Evolutionary conservation across 2,888 invertebrate genomes (phyloP), one percentile per base, ranked within the genome.

Genomic region (Pterostichus madidus): DNA sequence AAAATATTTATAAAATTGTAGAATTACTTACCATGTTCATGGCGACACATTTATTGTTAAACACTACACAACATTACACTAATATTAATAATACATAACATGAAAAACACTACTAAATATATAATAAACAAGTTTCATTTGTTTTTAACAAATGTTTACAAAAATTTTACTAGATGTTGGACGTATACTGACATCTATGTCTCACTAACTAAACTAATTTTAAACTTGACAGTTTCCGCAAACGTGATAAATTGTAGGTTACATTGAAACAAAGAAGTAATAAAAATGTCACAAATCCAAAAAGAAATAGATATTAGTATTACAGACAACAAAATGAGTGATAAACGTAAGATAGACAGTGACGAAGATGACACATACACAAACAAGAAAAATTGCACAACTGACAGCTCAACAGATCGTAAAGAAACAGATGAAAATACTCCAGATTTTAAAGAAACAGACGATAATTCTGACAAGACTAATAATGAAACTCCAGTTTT

Each of bases 401-500:
- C 10, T 4, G 53, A 24, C 17, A 24, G 10, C n/a, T 11, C 31
- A 31, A 11, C 10, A 17, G 53, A 53, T 15, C 53, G 8, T 13
- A 53, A 15, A 53, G 15, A 39, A 71, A 44, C 71, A 71, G 13
- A 68, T 68, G 13, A n/a, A 31, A 68, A 32, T 11, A 35, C 68
- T 31, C 0, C 24, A 61, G 24, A 24, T 32, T 17, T 11, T 32
- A 15, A 61, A 24, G 17, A 24, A 61, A 31, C 6, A 15, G n/a
- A 61, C 11, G 24, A 61, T 13, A 61, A 24, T 68, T 11, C n/a
- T 49, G 59, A 77, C 13, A 32, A 44, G 35, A 49, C 39, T 52
- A 75, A 73, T 4, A 64, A 64, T 35, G 31, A 53, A 39, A 3
- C 32, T 24, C 71, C 77, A 32, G n/a, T 68, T 49, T 76, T 68